These are phyloP conservation scores for Gallinago jamesoni DNA, from an alignment of 2,113 vertebrate species.

Conservation along the genomic window DNA sequence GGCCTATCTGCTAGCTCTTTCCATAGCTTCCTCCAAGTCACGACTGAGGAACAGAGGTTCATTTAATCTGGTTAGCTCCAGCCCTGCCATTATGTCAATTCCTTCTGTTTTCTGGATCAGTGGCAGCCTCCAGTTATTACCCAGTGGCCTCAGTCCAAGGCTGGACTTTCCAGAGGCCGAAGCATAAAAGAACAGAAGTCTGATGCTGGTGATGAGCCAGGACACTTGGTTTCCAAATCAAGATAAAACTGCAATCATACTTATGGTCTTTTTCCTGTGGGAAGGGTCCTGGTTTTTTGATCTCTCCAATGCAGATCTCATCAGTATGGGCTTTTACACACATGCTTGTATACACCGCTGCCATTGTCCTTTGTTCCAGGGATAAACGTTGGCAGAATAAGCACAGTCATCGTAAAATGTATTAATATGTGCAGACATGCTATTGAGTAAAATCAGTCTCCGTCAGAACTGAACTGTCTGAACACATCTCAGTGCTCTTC, in stretches of 20 bases:
- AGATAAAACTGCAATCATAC: background rate
- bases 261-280: background rate
- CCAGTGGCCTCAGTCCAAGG: constrained; percentile 6
- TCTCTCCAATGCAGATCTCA: background rate
- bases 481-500: background rate
- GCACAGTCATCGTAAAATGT: background rate
- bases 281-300: background rate
- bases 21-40: background rate
- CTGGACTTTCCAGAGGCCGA: constrained; percentile 36
- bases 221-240: constrained; percentile 18
- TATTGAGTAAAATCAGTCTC: background rate
- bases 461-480: background rate
- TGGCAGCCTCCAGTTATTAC: constrained; percentile 3
- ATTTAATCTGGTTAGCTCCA: background rate
- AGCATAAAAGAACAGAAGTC: background rate
- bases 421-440: background rate
- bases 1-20: background rate
- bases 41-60: background rate
- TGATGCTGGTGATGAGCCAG: background rate
- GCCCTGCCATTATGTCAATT: constrained; percentile 7
- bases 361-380: constrained; percentile 13
- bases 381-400: background rate
- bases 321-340: background rate
- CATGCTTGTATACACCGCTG: background rate
- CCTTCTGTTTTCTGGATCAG: constrained; percentile 10